Evolutionary conservation across 1,140 invertebrate species (phyloP).

Genomic region (Sinella curviseta): DNA sequence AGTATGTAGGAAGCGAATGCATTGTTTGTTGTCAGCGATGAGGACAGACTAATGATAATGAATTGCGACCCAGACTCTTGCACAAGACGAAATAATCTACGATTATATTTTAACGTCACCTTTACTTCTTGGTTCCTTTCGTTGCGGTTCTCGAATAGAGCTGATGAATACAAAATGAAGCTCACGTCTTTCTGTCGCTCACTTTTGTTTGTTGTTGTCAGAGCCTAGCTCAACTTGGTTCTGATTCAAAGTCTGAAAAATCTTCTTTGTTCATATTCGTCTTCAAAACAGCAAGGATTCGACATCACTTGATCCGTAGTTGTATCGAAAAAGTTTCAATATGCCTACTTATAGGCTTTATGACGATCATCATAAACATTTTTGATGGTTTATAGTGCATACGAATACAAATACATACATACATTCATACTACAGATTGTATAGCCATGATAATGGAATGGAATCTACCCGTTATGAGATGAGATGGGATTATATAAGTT

Average conservation of each 20-base stretch:
- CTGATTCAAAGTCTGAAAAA: neutral
- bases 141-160: neutral
- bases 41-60: too few relatives aligned
- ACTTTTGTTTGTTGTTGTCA: neutral
- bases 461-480: neutral
- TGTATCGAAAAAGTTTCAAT: neutral
- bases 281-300: neutral
- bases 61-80: too few relatives aligned
- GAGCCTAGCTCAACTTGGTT: neutral
- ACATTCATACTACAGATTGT: neutral
- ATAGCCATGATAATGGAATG: neutral
- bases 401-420: neutral
- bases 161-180: neutral
- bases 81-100: too few relatives aligned
- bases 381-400: neutral
- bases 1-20: too few relatives aligned
- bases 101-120: too few relatives aligned
- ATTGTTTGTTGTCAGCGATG: too few relatives aligned
- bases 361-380: too few relatives aligned
- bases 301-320: neutral
- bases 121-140: too few relatives aligned
- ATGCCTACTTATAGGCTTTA: too few relatives aligned
- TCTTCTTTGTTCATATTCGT: neutral
- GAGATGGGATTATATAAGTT: neutral
- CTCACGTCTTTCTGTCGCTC: neutral